These are phyloP conservation scores for Epicampocera succincta DNA, from an alignment of 2,888 invertebrate genomes.

Conservation along the genomic window DNA sequence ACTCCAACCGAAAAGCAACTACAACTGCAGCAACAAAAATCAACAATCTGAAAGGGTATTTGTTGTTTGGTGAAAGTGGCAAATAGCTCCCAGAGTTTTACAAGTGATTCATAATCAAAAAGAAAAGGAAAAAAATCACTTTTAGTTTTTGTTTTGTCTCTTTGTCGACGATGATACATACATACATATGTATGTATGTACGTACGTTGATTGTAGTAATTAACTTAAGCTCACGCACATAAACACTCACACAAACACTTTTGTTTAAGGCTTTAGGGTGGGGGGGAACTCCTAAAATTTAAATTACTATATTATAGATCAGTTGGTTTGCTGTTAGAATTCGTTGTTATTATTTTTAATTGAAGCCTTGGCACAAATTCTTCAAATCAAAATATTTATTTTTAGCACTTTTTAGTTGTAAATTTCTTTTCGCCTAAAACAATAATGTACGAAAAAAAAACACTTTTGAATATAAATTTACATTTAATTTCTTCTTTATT, in stretches of 20 bases:
- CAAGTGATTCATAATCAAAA: slow-evolving; percentile 56
- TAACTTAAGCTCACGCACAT: slow-evolving; percentile 17
- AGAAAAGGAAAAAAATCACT: slow-evolving; percentile 39
- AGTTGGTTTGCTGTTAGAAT: slow-evolving; percentile 53
- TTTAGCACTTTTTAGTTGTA: slow-evolving; percentile 64
- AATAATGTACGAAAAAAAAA: slow-evolving; percentile 29
- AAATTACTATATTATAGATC: slow-evolving; percentile 43
- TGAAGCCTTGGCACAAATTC: slow-evolving; percentile 69
- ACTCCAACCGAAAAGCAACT: slow-evolving; percentile 21
- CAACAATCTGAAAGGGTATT: slow-evolving; percentile 44
- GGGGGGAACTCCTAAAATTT: slow-evolving; percentile 32
- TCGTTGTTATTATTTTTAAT: slow-evolving; percentile 61
- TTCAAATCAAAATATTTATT: slow-evolving; percentile 59
- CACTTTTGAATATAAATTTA: slow-evolving; percentile 35
- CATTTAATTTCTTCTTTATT: slow-evolving; percentile 36
- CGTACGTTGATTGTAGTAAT: slow-evolving; percentile 15
- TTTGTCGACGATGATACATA: too few relatives aligned
- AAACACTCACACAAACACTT: neutral
- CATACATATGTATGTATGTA: too few relatives aligned
- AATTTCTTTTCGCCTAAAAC: slow-evolving; percentile 45
- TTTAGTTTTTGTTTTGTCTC: too few relatives aligned
- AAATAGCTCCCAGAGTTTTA: slow-evolving; percentile 35
- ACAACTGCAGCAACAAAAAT: slow-evolving; percentile 10
- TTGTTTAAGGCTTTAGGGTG: neutral
- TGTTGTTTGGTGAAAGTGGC: slow-evolving; percentile 37